These are phyloP conservation scores for Cariama cristata DNA, from an alignment of 2,113 vertebrate genomes.

Conservation along the genomic window DNA sequence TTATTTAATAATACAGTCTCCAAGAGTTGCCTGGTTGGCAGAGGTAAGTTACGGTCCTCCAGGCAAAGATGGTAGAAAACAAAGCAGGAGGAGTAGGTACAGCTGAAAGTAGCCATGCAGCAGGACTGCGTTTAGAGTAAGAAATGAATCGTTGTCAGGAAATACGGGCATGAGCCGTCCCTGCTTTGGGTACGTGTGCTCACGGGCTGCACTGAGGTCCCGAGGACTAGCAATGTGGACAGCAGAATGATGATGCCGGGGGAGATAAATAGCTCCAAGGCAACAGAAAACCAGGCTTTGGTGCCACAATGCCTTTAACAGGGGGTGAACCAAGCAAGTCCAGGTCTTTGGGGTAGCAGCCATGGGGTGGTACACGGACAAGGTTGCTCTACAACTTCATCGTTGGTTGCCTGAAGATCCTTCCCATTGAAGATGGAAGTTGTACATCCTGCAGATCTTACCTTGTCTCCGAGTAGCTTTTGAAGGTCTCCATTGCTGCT, in stretches of 20 bases:
- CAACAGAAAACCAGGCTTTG: not conserved
- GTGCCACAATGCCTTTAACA: not conserved
- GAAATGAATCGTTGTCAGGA: not conserved
- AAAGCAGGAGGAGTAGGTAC: not conserved
- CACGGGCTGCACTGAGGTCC: not conserved
- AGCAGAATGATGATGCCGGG: not conserved
- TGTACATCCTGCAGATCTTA: not conserved
- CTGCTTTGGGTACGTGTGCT: accelerated
- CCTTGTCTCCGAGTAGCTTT: accelerated
- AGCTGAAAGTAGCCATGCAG: not conserved
- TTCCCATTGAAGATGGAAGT: not conserved
- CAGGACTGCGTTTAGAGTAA: not conserved
- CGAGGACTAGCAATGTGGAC: not conserved
- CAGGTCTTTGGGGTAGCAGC: not conserved
- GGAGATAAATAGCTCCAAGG: not conserved
- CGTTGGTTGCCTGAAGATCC: not conserved
- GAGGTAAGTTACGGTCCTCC: not conserved
- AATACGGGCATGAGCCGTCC: not conserved
- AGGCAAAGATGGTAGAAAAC: not conserved
- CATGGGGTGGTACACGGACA: not conserved
- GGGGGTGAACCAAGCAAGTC: not conserved
- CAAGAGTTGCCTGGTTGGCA: not conserved
- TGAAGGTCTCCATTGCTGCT: not conserved
- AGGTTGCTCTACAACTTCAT: not conserved
- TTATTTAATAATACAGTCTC: not conserved